Percentiles rank a stretch among this genome's conserved stretches.
These are phyloP conservation scores for Epizoanthus fatuus DNA, from an alignment of 92 coral and sea anemone genomes.

Conservation along the genomic window DNA sequence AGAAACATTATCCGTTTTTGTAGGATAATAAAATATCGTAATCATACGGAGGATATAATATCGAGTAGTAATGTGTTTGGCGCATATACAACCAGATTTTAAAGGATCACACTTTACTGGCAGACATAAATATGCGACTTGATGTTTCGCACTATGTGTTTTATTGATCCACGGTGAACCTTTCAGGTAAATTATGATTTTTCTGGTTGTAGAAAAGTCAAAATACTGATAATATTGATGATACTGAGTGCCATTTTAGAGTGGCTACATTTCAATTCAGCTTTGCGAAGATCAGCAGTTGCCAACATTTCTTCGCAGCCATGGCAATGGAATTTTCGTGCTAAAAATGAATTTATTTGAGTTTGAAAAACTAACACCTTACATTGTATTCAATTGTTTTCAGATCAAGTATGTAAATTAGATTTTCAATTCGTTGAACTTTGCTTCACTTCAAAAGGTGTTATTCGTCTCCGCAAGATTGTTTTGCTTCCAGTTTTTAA, in stretches of 20 bases:
- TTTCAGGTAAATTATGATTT: not conserved
- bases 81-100: too few species aligned
- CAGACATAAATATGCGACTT: not conserved
- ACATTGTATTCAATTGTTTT: not conserved
- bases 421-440: not conserved
- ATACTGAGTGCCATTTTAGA: not conserved
- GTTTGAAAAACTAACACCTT: not conserved
- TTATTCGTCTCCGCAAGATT: too few species aligned
- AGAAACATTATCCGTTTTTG: not conserved
- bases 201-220: not conserved
- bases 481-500: not conserved
- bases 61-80: too few species aligned
- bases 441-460: not conserved
- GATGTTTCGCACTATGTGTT: not conserved
- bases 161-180: not conserved
- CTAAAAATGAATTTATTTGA: not conserved
- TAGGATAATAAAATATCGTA: not conserved
- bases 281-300: not conserved
- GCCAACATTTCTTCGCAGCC: not conserved
- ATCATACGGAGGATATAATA: not conserved
- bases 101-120: too few species aligned
- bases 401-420: not conserved
- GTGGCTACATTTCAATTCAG: not conserved
- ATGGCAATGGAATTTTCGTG: slow-evolving; percentile 1
- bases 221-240: not conserved